Percentiles rank a stretch among this genome's conserved stretches.
phyloP scores from a whole-genome alignment of 2,888 invertebrate species.

The Drosophila ezoana region DNA sequence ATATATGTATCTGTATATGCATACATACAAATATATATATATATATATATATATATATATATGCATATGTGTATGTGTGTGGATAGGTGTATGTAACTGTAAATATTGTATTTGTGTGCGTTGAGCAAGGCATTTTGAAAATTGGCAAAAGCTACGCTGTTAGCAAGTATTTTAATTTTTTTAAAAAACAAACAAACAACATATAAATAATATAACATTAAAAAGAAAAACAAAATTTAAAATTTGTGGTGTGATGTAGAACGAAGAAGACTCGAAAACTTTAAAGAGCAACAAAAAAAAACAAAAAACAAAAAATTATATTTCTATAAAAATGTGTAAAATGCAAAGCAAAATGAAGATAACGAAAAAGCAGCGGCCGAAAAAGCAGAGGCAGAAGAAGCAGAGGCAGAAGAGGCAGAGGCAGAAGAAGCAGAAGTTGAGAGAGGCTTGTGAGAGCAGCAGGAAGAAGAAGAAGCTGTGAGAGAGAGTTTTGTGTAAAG shows the following conservation, averaged over 20 bases:
- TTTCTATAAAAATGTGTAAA: constrained; percentile 67
- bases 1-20: constrained; percentile 41
- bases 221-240: constrained; percentile 15
- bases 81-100: constrained; percentile 57
- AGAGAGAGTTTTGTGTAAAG: constrained; percentile 9
- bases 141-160: constrained; percentile 48
- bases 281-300: constrained; percentile 44
- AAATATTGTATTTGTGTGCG: constrained; percentile 68
- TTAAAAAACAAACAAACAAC: constrained; percentile 34
- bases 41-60: constrained; percentile 23
- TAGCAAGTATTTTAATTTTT: constrained; percentile 69
- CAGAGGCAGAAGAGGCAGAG: too few relatives aligned
- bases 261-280: constrained; percentile 60
- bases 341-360: constrained; percentile 26
- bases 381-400: too few relatives aligned
- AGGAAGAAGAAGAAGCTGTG: background rate
- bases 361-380: too few relatives aligned
- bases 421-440: too few relatives aligned
- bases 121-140: constrained; percentile 45
- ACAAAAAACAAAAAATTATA: constrained; percentile 55
- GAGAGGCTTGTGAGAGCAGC: background rate
- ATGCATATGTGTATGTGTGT: constrained; percentile 44
- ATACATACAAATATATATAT: constrained; percentile 34
- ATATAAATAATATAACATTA: constrained; percentile 14
- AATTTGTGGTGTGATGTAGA: constrained; percentile 60